Evolutionary conservation across 1,140 invertebrate genomes (phyloP), one percentile per base, ranked within the genome.

Genomic region (Lordiphosa mommai): DNA sequence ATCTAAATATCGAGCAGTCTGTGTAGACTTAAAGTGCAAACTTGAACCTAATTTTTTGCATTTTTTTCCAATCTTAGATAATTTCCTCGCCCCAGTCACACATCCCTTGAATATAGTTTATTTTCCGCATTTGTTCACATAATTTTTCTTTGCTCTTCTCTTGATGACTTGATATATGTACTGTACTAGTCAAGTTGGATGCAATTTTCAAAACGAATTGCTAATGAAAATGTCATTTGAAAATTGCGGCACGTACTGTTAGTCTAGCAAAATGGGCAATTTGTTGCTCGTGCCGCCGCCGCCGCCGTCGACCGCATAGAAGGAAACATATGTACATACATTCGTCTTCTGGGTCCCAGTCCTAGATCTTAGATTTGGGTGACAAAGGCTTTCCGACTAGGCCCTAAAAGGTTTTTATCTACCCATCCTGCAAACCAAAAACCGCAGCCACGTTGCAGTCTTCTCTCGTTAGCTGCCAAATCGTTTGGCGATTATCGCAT

Each of bases 161-260:
- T 23, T 23, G 20, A 23, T 23, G 20, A 23, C 20, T 23, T 23
- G 20, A 23, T 23, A 23, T 43, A 43, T 43, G 20, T 17, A 43
- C 40, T 43, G 20, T 7, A 53, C 3, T 0, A 23, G 5, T 23
- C 20, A 5, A 23, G 20, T 50, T 38, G 37, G 50, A 53, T 51
- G 76, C 76, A 82, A 82, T 82, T 82, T 82, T 84, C 67, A 58
- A 68, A 82, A 82, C 71, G 77, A 82, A 82, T 82, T 84, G 76
- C 76, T 84, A 82, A 82, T 82, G 76, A 84, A 82, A 82, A 82
- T 82, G 76, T 82, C 76, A 84, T 82, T 82, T 67, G 77, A 64
- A 67, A 82, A 82, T 82, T 82, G 71, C 76, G 48, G 71, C 76
- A 82, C 76, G 76, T 82, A 82, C 77, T 33, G 52, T 63, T 43